Percentiles rank a stretch among this genome's conserved stretches.
phyloP scores from a whole-genome alignment of 2,797 vertebrate species.

The Enteromius mattozi region DNA sequence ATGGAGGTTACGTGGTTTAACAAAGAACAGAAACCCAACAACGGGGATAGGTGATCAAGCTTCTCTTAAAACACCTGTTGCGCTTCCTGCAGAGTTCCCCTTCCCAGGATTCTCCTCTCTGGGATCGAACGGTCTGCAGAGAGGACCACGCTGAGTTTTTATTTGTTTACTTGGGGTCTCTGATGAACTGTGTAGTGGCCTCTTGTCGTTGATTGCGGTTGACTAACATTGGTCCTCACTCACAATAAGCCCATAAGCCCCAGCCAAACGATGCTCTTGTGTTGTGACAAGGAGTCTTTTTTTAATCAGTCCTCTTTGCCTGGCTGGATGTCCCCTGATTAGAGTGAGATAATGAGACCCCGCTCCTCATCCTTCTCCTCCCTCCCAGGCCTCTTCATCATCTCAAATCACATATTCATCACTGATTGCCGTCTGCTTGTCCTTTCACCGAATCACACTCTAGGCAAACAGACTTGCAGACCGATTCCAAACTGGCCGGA shows the following conservation, averaged over 20 bases:
- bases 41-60: slow-evolving; percentile 20
- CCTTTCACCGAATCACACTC: slow-evolving; percentile 53
- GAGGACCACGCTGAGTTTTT: slow-evolving; percentile 30
- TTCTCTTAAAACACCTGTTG: slow-evolving; percentile 51
- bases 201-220: slow-evolving; percentile 65
- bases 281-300: slow-evolving; percentile 61
- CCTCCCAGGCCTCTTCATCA: slow-evolving; percentile 60
- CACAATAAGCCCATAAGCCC: slow-evolving; percentile 60
- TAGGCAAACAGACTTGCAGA: slow-evolving; percentile 25
- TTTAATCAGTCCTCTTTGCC: slow-evolving; percentile 66
- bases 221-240: slow-evolving; percentile 62
- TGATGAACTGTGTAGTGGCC: slow-evolving; percentile 65
- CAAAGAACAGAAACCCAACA: slow-evolving; percentile 49
- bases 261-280: slow-evolving; percentile 63
- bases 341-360: slow-evolving; percentile 66
- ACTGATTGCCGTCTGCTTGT: slow-evolving; percentile 64
- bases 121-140: neutral
- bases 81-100: slow-evolving; percentile 36
- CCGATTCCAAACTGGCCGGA: neutral
- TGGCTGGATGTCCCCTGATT: slow-evolving; percentile 69
- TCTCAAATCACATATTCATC: slow-evolving; percentile 64
- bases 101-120: slow-evolving; percentile 42
- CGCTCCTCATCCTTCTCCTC: slow-evolving; percentile 48
- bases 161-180: slow-evolving; percentile 60
- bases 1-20: slow-evolving; percentile 58